Evolutionary conservation across 2,113 vertebrate species (phyloP).

Genomic region (Mesitornis unicolor): DNA sequence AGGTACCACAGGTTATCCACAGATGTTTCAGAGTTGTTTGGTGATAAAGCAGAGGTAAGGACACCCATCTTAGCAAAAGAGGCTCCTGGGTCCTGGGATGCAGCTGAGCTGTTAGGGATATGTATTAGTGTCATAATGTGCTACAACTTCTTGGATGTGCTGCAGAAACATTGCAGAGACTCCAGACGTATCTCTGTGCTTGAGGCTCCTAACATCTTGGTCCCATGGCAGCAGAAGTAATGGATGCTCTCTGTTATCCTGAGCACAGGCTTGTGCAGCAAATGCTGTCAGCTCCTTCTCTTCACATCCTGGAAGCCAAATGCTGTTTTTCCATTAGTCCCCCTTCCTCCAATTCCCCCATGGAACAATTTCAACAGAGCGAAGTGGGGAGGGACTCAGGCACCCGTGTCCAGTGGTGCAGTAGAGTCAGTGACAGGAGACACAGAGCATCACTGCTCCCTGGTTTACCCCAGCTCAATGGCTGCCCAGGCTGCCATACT

Average conservation of each 20-base stretch:
- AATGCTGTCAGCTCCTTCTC: neutral
- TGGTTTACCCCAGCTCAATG: neutral
- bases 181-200: neutral
- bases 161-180: neutral
- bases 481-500: neutral
- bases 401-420: neutral
- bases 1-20: neutral
- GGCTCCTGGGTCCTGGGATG: neutral
- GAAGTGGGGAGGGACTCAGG: neutral
- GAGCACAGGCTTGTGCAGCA: neutral
- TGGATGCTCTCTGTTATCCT: neutral
- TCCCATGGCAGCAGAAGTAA: neutral
- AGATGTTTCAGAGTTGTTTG: neutral
- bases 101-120: neutral
- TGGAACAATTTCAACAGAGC: neutral
- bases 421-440: slow-evolving; percentile 12
- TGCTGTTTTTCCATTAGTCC: slow-evolving; percentile 3
- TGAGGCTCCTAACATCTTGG: neutral
- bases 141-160: neutral
- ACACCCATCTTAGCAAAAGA: neutral
- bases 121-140: accelerated
- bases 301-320: neutral
- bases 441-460: slow-evolving; percentile 1
- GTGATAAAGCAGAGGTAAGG: neutral
- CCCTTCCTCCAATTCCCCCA: neutral